These are phyloP conservation scores for Falco berigora DNA, from an alignment of 2,797 vertebrate genomes.

Conservation along the genomic window DNA sequence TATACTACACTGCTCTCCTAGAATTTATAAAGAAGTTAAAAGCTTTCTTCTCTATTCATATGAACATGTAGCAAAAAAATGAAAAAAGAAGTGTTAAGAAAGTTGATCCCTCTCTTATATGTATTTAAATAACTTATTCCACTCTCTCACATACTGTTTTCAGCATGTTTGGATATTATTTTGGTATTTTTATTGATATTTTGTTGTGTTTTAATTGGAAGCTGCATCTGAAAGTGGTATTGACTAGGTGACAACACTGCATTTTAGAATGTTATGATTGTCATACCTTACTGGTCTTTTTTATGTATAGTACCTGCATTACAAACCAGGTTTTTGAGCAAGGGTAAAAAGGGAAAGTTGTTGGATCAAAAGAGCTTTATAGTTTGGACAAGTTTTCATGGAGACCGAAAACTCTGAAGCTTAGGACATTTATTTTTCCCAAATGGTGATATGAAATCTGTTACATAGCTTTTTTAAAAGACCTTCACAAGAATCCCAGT, in stretches of 20 bases:
- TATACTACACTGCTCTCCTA: neutral
- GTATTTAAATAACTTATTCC: neutral
- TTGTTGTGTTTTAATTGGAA: neutral
- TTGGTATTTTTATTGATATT: neutral
- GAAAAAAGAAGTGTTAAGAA: neutral
- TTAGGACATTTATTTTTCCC: neutral
- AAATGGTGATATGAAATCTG: neutral
- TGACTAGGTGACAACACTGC: neutral
- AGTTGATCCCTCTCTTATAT: rapidly evolving
- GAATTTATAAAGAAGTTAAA: neutral
- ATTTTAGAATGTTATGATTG: neutral
- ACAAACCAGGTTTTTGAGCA: neutral
- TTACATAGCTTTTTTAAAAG: neutral
- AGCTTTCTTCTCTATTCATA: neutral
- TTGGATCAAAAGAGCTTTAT: neutral
- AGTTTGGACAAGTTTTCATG: neutral
- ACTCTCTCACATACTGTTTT: neutral
- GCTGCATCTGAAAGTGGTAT: neutral
- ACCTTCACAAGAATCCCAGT: neutral
- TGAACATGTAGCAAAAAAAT: neutral
- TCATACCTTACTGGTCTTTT: neutral
- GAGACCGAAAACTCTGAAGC: neutral
- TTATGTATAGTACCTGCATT: neutral
- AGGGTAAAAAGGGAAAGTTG: neutral
- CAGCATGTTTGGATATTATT: neutral